These are phyloP conservation scores for Caenorhabditis parvicauda DNA, from an alignment of 2,888 invertebrate genomes.

Conservation along the genomic window DNA sequence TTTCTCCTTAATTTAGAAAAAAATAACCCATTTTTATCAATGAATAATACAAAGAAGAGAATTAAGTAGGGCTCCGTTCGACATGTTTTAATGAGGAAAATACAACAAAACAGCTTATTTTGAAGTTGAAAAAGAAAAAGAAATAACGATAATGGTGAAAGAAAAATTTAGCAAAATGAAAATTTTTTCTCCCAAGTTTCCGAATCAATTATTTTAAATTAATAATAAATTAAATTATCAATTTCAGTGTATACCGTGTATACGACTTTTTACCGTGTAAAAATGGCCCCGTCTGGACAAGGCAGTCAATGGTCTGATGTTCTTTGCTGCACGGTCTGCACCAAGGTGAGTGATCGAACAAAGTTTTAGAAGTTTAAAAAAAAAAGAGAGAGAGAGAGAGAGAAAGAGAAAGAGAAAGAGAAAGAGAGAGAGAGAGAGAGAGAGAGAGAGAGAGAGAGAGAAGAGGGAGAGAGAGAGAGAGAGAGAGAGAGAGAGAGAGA, in stretches of 20 bases:
- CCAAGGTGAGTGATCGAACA: conserved; percentile 21
- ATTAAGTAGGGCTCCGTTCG: too few relatives aligned
- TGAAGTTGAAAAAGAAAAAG: not conserved
- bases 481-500: too few relatives aligned
- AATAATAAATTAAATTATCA: not conserved
- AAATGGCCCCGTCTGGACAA: conserved; percentile 50
- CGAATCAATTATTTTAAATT: not conserved
- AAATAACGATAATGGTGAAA: not conserved
- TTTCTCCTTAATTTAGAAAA: too few relatives aligned
- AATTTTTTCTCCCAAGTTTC: not conserved
- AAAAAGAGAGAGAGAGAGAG: too few relatives aligned
- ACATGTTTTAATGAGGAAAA: too few relatives aligned
- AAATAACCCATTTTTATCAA: too few relatives aligned
- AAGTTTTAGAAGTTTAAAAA: not conserved
- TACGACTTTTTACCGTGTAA: conserved; percentile 4
- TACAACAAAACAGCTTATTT: too few relatives aligned
- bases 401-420: not conserved
- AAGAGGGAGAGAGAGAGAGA: too few relatives aligned
- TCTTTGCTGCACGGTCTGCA: conserved; percentile 51
- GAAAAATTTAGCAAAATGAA: not conserved
- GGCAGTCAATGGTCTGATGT: conserved; percentile 52
- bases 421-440: too few relatives aligned
- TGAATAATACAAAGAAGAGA: too few relatives aligned
- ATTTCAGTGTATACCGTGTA: conserved; percentile 44
- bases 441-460: too few relatives aligned